A percentile compares a stretch with the other conserved stretches of the same genome.
Conservation (phyloP, 2,888 invertebrate species). For the Pseudococcus longispinus region DNA sequence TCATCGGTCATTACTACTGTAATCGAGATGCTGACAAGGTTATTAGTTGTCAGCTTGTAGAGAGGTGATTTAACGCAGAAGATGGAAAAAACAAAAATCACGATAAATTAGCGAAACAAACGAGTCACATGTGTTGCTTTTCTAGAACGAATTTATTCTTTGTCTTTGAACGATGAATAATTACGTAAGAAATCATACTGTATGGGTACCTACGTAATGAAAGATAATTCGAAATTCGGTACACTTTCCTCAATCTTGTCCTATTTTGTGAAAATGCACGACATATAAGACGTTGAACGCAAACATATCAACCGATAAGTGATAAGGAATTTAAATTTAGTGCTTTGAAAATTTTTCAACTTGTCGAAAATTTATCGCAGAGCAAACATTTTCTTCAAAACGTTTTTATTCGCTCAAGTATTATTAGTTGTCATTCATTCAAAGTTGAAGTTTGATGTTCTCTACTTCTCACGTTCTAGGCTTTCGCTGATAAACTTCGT, state of each 20-base stretch:
- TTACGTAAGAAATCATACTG: neutral
- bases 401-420: neutral
- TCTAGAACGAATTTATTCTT: neutral
- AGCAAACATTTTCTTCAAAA: neutral
- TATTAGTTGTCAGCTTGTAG: neutral
- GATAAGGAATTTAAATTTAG: constrained; percentile 31
- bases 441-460: neutral
- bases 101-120: constrained; percentile 4
- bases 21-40: constrained; percentile 3
- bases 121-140: neutral
- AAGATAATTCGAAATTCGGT: neutral
- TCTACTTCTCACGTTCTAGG: neutral
- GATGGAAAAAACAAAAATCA: neutral
- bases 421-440: neutral
- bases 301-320: neutral
- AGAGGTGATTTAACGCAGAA: neutral
- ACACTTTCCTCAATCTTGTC: neutral
- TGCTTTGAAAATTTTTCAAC: neutral
- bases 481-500: neutral
- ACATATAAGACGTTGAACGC: neutral
- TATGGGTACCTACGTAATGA: neutral
- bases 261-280: neutral
- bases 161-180: neutral
- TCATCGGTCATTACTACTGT: constrained; percentile 36
- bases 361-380: neutral